phyloP scores from a whole-genome alignment of 2,888 invertebrate genomes.

The Trichogramma dendrolimi region DNA sequence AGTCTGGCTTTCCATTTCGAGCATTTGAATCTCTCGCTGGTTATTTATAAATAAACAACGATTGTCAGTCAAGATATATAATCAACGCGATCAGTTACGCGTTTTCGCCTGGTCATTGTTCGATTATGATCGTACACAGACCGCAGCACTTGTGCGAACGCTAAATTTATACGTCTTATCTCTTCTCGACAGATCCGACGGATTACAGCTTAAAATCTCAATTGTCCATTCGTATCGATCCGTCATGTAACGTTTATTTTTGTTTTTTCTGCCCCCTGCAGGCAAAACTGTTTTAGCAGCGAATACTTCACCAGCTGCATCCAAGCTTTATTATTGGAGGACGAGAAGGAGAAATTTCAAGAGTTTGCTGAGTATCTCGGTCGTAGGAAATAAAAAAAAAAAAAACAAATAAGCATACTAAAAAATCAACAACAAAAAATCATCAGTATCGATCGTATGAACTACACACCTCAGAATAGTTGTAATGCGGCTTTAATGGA shows the following conservation, averaged over 20 bases:
- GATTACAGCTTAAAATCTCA: too few relatives aligned
- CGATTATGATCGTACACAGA: too few relatives aligned
- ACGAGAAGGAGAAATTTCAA: constrained; percentile 72
- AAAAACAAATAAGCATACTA: background rate
- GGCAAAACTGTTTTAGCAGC: constrained; percentile 75
- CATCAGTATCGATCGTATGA: background rate
- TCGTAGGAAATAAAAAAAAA: constrained; percentile 53
- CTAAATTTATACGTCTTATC: background rate
- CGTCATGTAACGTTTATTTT: background rate
- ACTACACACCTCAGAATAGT: too few relatives aligned
- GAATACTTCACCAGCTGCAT: constrained; percentile 78
- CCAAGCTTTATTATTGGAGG: constrained; percentile 72
- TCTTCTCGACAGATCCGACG: background rate
- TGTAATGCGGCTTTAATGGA: too few relatives aligned
- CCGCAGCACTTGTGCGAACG: background rate
- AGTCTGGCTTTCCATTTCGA: too few relatives aligned
- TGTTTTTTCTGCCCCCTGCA: constrained; percentile 44
- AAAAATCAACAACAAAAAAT: background rate
- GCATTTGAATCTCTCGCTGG: too few relatives aligned
- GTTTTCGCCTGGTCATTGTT: too few relatives aligned
- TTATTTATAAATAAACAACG: too few relatives aligned
- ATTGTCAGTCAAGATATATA: too few relatives aligned
- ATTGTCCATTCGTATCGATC: too few relatives aligned
- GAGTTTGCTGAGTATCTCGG: constrained; percentile 78
- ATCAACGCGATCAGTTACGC: too few relatives aligned